Base-by-base conservation (phyloP, 2,113 vertebrate species). In the Sapajus apella region DNA sequence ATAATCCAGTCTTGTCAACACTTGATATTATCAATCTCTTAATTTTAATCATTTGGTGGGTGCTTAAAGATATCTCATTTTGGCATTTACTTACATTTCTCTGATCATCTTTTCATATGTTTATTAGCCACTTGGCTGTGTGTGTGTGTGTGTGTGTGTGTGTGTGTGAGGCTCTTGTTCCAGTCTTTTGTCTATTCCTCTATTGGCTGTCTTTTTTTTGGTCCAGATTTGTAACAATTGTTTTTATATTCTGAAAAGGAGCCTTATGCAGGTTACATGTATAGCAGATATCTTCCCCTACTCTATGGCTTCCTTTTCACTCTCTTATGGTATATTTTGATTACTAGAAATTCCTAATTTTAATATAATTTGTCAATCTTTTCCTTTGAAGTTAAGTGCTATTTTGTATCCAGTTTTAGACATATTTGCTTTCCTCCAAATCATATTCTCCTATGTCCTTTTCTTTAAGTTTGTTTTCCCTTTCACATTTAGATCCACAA, bases 391-490 rank as follows among this genome's bases (percentile, higher is more conserved):
- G 35, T 93, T 87, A 84, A 93, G n/a, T 61, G 50, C 23, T 85
- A 61, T 80, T 82, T 90, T 68, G 4, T 66, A 80, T 58, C 45
- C 55, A 66, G 18, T 88, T 94, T 91, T n/a, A 76, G 55, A 89
- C 80, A n/a, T n/a, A 2, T 79, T 88, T 91, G 61, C 30, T 82
- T 94, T 88, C 10, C 47, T 85, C 18, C 43, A 70, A 68, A 79
- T 81, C 76, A 37, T n/a, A 80, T 25, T 76, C 37, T 88, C 5
- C 9, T 88, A 35, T 35, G 75, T 40, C 14, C 61, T 66, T 56
- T 35, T 56, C 35, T 91, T 80, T 64, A 79, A 83, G 18, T 81
- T 91, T 77, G 64, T 86, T 93, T 95, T 92, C 27, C 27, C 47
- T 95, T 90, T 90, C 23, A 83, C 10, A 75, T 87, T 84, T 90